Evolutionary conservation across 30 jellyfish, hydroid and myxozoan species (phyloP).

Genomic region (Aurelia sp.): DNA sequence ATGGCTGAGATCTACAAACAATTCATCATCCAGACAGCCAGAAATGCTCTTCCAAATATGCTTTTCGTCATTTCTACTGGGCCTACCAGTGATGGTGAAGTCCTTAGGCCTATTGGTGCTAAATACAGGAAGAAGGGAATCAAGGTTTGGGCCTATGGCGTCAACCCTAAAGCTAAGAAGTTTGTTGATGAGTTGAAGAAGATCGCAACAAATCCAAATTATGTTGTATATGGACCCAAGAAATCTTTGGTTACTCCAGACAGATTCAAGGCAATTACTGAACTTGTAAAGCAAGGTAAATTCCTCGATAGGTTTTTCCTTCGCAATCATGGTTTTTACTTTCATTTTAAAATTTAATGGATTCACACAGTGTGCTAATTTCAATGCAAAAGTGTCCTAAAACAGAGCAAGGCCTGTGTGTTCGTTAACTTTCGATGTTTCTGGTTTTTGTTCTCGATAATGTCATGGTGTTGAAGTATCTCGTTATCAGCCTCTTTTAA

Average conservation of each 20-base stretch:
- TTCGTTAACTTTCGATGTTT: too few species aligned
- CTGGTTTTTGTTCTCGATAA: too few species aligned
- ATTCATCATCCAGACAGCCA: slow-evolving; percentile 33
- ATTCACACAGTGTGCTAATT: too few species aligned
- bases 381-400: too few species aligned
- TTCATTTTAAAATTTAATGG: too few species aligned
- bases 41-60: slow-evolving; percentile 52
- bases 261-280: slow-evolving; percentile 65
- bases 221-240: slow-evolving; percentile 59
- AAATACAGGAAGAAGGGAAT: slow-evolving; percentile 36
- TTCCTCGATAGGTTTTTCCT: not conserved
- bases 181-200: slow-evolving; percentile 45
- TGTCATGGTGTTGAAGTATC: too few species aligned
- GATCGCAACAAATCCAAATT: slow-evolving; percentile 33
- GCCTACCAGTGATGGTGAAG: slow-evolving; percentile 64
- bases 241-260: slow-evolving; percentile 65
- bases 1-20: slow-evolving; percentile 53
- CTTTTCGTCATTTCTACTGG: slow-evolving; percentile 69
- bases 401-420: too few species aligned
- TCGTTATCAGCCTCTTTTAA: too few species aligned
- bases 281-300: slow-evolving; percentile 53
- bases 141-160: slow-evolving; percentile 59
- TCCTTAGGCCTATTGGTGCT: slow-evolving; percentile 26
- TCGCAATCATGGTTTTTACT: too few species aligned
- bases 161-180: slow-evolving; percentile 62